These are phyloP conservation scores for Brachionus asplanchnoidis DNA, from an alignment of 1,140 invertebrate genomes.

Conservation along the genomic window DNA sequence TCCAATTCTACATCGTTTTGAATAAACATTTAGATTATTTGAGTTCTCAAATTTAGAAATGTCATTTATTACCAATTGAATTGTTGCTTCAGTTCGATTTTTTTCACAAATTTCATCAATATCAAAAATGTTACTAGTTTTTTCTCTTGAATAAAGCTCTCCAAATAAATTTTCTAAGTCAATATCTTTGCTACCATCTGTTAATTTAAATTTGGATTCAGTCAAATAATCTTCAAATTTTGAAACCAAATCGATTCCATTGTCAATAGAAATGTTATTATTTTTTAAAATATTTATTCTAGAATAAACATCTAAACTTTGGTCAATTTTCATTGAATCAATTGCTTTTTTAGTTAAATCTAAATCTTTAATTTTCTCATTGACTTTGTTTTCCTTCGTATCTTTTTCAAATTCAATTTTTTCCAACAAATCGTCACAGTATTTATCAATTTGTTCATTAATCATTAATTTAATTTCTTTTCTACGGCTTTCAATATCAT, in stretches of 20 bases:
- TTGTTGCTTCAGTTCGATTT: background rate
- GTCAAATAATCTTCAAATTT: background rate
- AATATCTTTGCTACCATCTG: background rate
- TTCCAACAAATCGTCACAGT: background rate
- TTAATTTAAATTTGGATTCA: background rate
- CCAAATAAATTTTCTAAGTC: background rate
- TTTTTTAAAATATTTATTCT: background rate
- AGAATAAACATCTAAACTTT: background rate
- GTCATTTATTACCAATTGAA: background rate
- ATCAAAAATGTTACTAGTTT: background rate
- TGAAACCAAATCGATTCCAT: background rate
- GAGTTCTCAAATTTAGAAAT: background rate
- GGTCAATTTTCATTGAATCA: background rate
- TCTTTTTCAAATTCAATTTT: background rate
- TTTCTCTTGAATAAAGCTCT: background rate
- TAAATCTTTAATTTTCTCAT: background rate
- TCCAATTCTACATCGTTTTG: background rate
- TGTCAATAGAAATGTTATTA: background rate
- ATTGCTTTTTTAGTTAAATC: background rate
- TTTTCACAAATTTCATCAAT: background rate
- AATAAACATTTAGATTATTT: background rate
- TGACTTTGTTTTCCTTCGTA: background rate
- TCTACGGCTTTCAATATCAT: background rate
- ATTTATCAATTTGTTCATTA: background rate
- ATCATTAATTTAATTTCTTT: background rate